Percentiles rank a stretch among this genome's conserved stretches.
These are phyloP conservation scores for Empidonax traillii DNA, from an alignment of 2,113 vertebrate genomes.

Conservation along the genomic window DNA sequence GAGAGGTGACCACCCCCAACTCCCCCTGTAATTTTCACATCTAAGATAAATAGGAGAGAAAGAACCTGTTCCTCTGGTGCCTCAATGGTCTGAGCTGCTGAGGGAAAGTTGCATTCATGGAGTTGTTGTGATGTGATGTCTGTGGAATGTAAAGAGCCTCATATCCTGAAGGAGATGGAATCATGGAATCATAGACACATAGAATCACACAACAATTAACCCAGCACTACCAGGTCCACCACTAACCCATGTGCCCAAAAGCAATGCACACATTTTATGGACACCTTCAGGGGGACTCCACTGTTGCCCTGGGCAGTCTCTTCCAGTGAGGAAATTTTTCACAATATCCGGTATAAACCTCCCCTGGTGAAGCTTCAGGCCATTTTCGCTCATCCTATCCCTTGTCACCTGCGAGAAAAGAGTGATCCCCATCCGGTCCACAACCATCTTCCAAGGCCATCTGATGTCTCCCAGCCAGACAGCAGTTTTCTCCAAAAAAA, in stretches of 20 bases:
- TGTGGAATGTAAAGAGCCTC: neutral
- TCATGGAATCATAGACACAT: neutral
- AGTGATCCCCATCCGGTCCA: no score
- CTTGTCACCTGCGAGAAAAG: neutral
- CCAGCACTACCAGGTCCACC: no score
- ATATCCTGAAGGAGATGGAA: neutral
- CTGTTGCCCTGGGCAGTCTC: no score
- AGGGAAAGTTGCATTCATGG: neutral
- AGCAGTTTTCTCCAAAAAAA: neutral
- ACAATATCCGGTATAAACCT: neutral
- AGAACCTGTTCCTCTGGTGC: rapidly evolving
- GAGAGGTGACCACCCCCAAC: rapidly evolving
- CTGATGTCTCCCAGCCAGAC: neutral
- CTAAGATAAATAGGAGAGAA: neutral
- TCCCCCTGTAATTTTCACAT: neutral
- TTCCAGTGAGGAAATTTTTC: neutral
- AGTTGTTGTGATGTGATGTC: rapidly evolving
- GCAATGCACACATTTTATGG: neutral
- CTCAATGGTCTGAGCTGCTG: rapidly evolving
- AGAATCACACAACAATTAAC: no score
- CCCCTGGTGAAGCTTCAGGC: no score
- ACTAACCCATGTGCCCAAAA: no score
- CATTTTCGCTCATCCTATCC: neutral
- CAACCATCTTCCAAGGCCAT: rapidly evolving
- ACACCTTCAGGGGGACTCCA: neutral